phyloP scores from a whole-genome alignment of 2,888 invertebrate genomes.

The Leucophora obtusa region DNA sequence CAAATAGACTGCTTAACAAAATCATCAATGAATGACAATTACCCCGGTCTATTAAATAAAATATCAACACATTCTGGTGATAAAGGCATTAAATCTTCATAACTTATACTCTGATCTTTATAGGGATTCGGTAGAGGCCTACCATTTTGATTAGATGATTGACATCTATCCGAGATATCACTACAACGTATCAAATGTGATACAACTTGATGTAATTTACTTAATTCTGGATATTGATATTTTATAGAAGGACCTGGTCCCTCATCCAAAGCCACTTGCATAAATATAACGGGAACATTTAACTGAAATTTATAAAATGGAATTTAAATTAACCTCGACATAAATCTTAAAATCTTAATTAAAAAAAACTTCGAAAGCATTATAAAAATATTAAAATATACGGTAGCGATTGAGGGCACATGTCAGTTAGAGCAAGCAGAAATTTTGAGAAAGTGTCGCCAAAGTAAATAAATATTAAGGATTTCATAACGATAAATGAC shows the following conservation, averaged over 20 bases:
- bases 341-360: no score
- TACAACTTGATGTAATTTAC: constrained; percentile 95
- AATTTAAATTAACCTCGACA: no score
- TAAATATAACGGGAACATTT: constrained; percentile 93
- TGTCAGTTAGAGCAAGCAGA: no score
- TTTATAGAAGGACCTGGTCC: constrained; percentile 95
- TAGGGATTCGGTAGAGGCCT: constrained; percentile 86
- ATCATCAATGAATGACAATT: constrained; percentile 66
- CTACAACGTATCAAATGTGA: constrained; percentile 94
- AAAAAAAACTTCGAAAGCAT: no score
- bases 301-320: constrained; percentile 80
- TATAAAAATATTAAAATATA: no score
- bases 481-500: no score
- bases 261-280: constrained; percentile 94
- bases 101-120: constrained; percentile 82
- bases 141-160: constrained; percentile 80
- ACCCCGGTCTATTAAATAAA: constrained; percentile 89
- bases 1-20: background rate
- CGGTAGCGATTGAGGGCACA: no score
- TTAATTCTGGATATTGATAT: constrained; percentile 96
- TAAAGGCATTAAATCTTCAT: constrained; percentile 83
- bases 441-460: no score
- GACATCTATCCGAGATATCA: constrained; percentile 87
- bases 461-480: no score
- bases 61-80: constrained; percentile 88